Conservation (phyloP, 2,797 vertebrate species). For the Xyrichtys novacula region DNA sequence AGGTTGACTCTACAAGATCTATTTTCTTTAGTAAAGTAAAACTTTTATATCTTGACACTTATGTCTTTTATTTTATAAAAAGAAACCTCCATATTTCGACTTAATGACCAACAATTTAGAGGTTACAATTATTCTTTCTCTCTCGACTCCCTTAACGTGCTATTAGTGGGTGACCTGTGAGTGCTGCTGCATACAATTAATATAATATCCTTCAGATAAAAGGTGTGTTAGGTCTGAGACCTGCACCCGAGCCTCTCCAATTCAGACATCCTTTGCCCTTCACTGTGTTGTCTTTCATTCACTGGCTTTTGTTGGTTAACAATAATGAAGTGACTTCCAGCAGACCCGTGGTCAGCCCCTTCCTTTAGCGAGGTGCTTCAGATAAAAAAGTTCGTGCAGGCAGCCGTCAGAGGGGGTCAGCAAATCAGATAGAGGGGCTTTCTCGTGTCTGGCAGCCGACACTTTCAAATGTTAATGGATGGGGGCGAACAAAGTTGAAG, state of each 20-base stretch:
- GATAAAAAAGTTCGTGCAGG: slow-evolving; percentile 77
- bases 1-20: slow-evolving; percentile 52
- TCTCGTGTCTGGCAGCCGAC: slow-evolving; percentile 91
- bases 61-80: slow-evolving; percentile 52
- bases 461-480: slow-evolving; percentile 94
- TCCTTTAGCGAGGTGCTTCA: slow-evolving; percentile 63
- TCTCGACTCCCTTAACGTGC: slow-evolving; percentile 27
- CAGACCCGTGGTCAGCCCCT: slow-evolving; percentile 64
- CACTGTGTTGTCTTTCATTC: slow-evolving; percentile 76
- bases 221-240: slow-evolving; percentile 56
- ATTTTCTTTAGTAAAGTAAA: slow-evolving; percentile 66
- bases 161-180: slow-evolving; percentile 34
- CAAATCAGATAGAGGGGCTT: slow-evolving; percentile 87
- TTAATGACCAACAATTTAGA: slow-evolving; percentile 56
- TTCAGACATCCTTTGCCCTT: slow-evolving; percentile 67
- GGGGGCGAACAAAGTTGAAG: slow-evolving; percentile 89
- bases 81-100: slow-evolving; percentile 63
- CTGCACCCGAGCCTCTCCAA: slow-evolving; percentile 57
- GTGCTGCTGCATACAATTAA: slow-evolving; percentile 55
- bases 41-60: slow-evolving; percentile 50
- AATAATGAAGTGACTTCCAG: slow-evolving; percentile 79
- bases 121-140: slow-evolving; percentile 36
- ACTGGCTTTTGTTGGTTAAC: slow-evolving; percentile 82
- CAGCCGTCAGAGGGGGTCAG: slow-evolving; percentile 80
- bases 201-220: slow-evolving; percentile 65